Conservation (phyloP, 2,888 invertebrate genomes). For the Cephus nigrinus region DNA sequence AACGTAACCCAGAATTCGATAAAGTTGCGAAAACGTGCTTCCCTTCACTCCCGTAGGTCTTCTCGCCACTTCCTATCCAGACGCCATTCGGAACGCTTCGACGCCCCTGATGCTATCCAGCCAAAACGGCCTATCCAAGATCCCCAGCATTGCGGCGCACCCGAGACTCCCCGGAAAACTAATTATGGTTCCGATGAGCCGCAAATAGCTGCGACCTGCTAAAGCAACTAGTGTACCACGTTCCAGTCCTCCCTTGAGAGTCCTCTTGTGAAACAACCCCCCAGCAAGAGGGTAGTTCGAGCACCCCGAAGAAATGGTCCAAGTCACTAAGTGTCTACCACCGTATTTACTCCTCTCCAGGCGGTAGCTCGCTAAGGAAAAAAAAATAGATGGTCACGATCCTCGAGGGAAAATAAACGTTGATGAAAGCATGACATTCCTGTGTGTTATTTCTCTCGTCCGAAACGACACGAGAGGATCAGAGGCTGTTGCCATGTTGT, state of each 20-base stretch:
- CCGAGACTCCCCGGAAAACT: slow-evolving; percentile 47
- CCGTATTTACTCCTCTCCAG: background rate
- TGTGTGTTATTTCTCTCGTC: background rate
- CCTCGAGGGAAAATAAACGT: background rate
- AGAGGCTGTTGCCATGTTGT: background rate
- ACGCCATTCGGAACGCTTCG: slow-evolving; percentile 25
- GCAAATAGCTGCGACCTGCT: slow-evolving; percentile 50
- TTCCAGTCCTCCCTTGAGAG: background rate
- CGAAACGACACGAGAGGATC: background rate
- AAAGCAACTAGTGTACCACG: slow-evolving; percentile 32
- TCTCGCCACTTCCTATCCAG: slow-evolving; percentile 28
- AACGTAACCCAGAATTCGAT: slow-evolving; percentile 44
- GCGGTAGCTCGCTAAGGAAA: background rate
- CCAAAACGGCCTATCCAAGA: slow-evolving; percentile 35
- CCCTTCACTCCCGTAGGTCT: slow-evolving; percentile 9
- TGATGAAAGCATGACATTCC: background rate
- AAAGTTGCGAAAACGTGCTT: slow-evolving; percentile 42
- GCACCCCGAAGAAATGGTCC: background rate
- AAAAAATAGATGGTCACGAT: background rate
- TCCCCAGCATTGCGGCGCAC: background rate
- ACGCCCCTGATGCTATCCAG: slow-evolving; percentile 1
- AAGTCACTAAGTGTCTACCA: background rate
- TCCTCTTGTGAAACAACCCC: background rate
- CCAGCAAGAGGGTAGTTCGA: background rate
- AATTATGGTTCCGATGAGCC: slow-evolving; percentile 55